A percentile compares a stretch with the other conserved stretches of the same genome.
phyloP scores from a whole-genome alignment of 2,888 invertebrate species.

The Isoperla grammatica region DNA sequence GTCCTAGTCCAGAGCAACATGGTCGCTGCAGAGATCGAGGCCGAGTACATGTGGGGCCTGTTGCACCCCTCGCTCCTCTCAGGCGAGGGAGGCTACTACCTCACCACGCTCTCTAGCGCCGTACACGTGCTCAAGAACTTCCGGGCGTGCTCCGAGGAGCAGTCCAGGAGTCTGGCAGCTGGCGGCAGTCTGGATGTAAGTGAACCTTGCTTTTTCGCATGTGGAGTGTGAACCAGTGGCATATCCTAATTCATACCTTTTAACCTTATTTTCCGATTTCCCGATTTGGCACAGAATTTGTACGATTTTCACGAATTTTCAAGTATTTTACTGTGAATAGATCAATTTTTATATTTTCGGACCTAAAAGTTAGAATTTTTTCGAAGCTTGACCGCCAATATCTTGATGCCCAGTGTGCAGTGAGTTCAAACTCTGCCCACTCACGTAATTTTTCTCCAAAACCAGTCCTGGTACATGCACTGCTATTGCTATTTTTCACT shows the following conservation, averaged over 20 bases:
- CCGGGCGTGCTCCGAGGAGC: slow-evolving; percentile 37
- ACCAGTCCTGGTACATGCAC: too few species aligned
- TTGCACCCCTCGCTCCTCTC: slow-evolving; percentile 84
- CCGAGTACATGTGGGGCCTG: slow-evolving; percentile 92
- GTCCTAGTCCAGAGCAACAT: slow-evolving; percentile 84
- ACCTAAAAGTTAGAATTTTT: too few species aligned
- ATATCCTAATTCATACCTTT: neutral
- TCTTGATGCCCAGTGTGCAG: too few species aligned
- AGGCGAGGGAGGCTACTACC: slow-evolving; percentile 92
- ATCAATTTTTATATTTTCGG: too few species aligned
- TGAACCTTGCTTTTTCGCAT: neutral
- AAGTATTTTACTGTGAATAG: too few species aligned
- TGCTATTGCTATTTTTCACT: too few species aligned
- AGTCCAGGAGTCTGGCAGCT: slow-evolving; percentile 39
- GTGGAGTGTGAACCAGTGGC: neutral
- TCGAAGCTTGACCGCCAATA: too few species aligned
- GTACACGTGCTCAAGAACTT: slow-evolving; percentile 80
- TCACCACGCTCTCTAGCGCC: slow-evolving; percentile 89
- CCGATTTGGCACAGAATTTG: too few species aligned
- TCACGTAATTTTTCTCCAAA: too few species aligned
- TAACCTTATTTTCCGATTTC: too few species aligned
- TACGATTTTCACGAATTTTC: too few species aligned
- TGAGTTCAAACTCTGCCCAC: too few species aligned
- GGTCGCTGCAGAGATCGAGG: slow-evolving; percentile 90
- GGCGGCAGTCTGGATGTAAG: slow-evolving; percentile 41